These are phyloP conservation scores for Nasonia vitripennis DNA, from an alignment of 1,140 invertebrate genomes.

Conservation along the genomic window DNA sequence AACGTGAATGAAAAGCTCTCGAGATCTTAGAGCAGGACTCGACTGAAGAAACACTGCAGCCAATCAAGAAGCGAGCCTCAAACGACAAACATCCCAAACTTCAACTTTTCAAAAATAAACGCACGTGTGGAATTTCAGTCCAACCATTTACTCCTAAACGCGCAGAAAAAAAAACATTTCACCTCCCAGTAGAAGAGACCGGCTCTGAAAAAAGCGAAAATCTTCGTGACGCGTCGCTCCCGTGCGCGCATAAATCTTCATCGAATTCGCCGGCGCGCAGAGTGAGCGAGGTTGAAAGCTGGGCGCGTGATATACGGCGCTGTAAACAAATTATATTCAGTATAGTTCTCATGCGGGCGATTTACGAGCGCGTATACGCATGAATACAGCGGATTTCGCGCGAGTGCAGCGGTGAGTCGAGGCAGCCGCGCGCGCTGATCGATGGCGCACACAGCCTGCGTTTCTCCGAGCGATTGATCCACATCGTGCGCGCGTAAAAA, in stretches of 20 bases:
- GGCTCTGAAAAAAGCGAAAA: neutral
- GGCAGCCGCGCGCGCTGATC: neutral
- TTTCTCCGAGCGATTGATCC: neutral
- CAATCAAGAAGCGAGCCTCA: neutral
- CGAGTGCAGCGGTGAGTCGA: neutral
- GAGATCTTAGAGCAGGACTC: neutral
- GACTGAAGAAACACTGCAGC: neutral
- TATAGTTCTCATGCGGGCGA: constrained; percentile 36
- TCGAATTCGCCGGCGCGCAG: neutral
- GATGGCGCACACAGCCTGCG: neutral
- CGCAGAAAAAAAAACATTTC: neutral
- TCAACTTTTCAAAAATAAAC: too few relatives aligned
- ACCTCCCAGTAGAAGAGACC: neutral
- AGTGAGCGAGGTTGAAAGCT: neutral
- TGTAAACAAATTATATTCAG: constrained; percentile 37
- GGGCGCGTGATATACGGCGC: constrained; percentile 17
- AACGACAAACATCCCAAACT: neutral
- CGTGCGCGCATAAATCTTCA: constrained; percentile 16
- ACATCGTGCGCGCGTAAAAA: neutral
- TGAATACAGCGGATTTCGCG: neutral
- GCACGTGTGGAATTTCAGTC: too few relatives aligned
- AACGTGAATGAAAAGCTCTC: constrained; percentile 7
- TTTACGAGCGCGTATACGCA: constrained; percentile 17
- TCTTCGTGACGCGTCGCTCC: neutral
- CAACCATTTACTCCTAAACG: too few relatives aligned